Evolutionary conservation across 2,113 vertebrate species (phyloP).

Genomic region (Porphyrio hochstetteri): DNA sequence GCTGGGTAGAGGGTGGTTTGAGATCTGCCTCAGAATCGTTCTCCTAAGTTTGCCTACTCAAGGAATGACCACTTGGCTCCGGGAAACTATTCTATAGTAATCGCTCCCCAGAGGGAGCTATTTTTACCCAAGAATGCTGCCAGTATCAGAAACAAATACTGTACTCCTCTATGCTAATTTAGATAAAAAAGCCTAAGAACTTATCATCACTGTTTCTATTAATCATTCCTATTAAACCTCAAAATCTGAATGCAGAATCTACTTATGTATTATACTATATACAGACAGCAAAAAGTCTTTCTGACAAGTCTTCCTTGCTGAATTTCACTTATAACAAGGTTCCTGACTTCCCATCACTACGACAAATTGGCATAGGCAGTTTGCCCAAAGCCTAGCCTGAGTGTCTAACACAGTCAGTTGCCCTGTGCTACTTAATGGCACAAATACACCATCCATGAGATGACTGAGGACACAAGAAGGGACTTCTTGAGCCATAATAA

Average conservation of each 20-base stretch:
- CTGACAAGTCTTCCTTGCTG: neutral
- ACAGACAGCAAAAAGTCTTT: neutral
- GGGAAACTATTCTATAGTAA: neutral
- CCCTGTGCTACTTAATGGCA: neutral
- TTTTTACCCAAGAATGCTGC: neutral
- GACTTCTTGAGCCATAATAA: neutral
- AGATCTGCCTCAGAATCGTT: neutral
- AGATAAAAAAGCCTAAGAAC: neutral
- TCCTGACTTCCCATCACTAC: neutral
- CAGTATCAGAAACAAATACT: neutral
- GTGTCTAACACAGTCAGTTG: neutral
- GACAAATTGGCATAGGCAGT: rapidly evolving
- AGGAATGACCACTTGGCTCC: neutral
- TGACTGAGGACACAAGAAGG: neutral
- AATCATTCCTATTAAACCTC: neutral
- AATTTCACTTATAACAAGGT: neutral
- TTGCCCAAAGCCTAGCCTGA: neutral
- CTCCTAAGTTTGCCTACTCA: neutral
- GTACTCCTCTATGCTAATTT: neutral
- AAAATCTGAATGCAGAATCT: rapidly evolving
- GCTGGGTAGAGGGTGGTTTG: neutral
- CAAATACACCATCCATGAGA: neutral
- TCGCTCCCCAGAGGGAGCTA: neutral
- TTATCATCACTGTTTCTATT: rapidly evolving
- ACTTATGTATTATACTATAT: rapidly evolving